A percentile compares a stretch with the other conserved stretches of the same genome.
Conservation (phyloP, 2,797 vertebrate genomes). For the Monodelphis domestica region DNA sequence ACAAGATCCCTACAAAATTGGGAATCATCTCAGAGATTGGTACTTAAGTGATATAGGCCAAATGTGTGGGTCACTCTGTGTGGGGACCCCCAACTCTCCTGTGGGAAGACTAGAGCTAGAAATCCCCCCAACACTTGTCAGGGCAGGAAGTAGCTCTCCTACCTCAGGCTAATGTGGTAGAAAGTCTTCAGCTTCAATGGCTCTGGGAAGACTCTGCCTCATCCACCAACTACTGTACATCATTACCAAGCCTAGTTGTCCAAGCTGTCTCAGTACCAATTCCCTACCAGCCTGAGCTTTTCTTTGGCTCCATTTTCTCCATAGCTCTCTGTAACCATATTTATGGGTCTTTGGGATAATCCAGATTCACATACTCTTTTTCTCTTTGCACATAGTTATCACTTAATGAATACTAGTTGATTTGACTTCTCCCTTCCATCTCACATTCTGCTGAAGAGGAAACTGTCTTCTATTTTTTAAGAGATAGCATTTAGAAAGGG, state of each 20-base stretch:
- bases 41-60: neutral
- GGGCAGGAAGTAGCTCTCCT: neutral
- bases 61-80: neutral
- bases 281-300: neutral
- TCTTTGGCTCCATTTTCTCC: neutral
- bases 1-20: neutral
- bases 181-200: neutral
- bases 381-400: neutral
- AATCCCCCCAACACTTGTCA: neutral
- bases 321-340: neutral
- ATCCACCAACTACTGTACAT: neutral
- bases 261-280: neutral
- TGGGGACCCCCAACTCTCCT: neutral
- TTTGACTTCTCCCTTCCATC: neutral
- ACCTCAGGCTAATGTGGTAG: neutral
- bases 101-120: neutral
- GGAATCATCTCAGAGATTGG: neutral
- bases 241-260: neutral
- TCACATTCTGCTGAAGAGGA: neutral
- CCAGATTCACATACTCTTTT: neutral
- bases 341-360: neutral
- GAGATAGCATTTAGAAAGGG: neutral
- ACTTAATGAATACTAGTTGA: neutral
- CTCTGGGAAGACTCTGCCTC: neutral
- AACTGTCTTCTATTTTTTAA: neutral